A percentile compares a stretch with the other conserved stretches of the same genome.
Evolutionary conservation across 1,140 invertebrate genomes (phyloP).

Genomic region (Ericerus pela): DNA sequence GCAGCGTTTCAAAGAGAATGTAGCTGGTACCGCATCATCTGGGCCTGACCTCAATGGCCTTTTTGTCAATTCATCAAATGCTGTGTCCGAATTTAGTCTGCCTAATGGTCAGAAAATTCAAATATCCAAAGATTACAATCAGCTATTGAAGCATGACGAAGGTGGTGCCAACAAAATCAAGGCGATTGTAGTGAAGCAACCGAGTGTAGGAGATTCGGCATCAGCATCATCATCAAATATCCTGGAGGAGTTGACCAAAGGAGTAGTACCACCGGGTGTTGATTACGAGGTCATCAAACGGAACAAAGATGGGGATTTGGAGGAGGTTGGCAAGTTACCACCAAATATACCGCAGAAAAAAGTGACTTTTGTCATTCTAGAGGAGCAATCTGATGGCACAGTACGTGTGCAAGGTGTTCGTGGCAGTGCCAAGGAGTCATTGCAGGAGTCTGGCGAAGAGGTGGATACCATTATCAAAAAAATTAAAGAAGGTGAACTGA

Average conservation of each 20-base stretch:
- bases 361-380: conserved; percentile 67
- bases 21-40: background rate
- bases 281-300: conserved; percentile 61
- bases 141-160: background rate
- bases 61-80: background rate
- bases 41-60: background rate
- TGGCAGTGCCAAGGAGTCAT: conserved; percentile 50
- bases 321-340: conserved; percentile 48
- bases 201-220: background rate
- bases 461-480: conserved; percentile 64
- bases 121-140: conserved; percentile 5
- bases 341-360: conserved; percentile 54
- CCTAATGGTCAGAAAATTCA: background rate
- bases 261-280: conserved; percentile 54
- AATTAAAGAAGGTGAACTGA: conserved; percentile 64
- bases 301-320: conserved; percentile 49
- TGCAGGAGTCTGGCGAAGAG: conserved; percentile 47
- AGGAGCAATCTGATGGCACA: conserved; percentile 66
- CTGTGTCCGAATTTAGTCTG: background rate
- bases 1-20: background rate
- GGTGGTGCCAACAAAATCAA: background rate
- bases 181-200: conserved; percentile 3
- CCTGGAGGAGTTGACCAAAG: conserved; percentile 59
- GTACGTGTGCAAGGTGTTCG: conserved; percentile 65
- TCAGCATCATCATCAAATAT: conserved; percentile 18